Percentiles rank a stretch among this genome's conserved stretches.
Conservation (phyloP, 2,113 vertebrate genomes). For the Alligator mississippiensis region DNA sequence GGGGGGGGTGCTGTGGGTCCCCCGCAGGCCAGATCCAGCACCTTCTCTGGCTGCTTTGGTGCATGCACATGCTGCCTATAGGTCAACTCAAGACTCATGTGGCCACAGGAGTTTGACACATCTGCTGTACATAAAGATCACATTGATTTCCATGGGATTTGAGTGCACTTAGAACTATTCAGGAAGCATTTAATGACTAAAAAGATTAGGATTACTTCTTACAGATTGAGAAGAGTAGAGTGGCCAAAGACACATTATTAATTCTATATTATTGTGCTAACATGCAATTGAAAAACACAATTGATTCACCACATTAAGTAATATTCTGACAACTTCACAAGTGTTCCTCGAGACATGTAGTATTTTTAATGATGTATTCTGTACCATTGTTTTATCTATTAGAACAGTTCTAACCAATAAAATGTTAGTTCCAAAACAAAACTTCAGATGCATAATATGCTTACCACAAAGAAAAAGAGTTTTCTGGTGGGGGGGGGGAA, state of each 20-base stretch:
- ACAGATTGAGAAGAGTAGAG: background rate
- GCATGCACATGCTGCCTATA: too few relatives aligned
- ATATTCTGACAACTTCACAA: background rate
- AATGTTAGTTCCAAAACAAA: background rate
- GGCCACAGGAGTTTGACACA: too few relatives aligned
- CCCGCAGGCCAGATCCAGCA: too few relatives aligned
- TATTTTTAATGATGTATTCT: background rate
- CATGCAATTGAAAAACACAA: background rate
- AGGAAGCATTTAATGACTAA: background rate
- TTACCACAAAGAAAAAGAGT: background rate
- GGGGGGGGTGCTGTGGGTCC: too few relatives aligned
- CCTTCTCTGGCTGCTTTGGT: too few relatives aligned
- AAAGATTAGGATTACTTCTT: background rate
- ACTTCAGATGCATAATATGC: background rate
- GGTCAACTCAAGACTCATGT: too few relatives aligned
- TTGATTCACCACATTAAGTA: background rate
- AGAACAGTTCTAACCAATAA: background rate
- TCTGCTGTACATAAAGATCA: background rate
- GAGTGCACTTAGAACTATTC: background rate
- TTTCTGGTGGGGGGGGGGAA: background rate
- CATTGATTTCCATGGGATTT: background rate
- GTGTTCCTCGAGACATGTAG: background rate
- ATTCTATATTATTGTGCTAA: background rate
- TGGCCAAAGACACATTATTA: background rate
- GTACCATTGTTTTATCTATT: background rate